Percentiles rank a stretch among this genome's conserved stretches.
phyloP scores from a whole-genome alignment of 2,113 vertebrate genomes.

The Neodontobutis hainanensis region DNA sequence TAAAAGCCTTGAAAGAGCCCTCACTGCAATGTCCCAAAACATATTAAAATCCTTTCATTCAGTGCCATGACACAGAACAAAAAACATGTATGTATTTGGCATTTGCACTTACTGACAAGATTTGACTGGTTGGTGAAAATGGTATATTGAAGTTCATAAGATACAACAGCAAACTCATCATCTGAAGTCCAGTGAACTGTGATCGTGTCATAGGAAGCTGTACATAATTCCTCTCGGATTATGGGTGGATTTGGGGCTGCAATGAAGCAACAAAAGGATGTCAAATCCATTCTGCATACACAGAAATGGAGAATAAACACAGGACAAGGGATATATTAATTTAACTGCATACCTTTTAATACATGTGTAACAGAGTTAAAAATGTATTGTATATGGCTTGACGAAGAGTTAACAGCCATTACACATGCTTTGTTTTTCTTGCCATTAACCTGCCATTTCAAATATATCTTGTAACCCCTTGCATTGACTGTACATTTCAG shows the following conservation, averaged over 20 bases:
- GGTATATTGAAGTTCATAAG: slow-evolving; percentile 96
- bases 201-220: slow-evolving; percentile 96
- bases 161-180: slow-evolving; percentile 95
- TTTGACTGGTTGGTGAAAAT: slow-evolving; percentile 97
- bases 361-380: too few species aligned
- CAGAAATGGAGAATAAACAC: slow-evolving; percentile 16
- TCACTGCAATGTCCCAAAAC: slow-evolving; percentile 20
- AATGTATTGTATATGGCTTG: too few species aligned
- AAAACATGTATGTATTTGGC: background rate
- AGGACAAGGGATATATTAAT: background rate
- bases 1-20: slow-evolving; percentile 13
- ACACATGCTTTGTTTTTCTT: slow-evolving; percentile 1
- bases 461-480: background rate
- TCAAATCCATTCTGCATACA: slow-evolving; percentile 11
- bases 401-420: too few species aligned
- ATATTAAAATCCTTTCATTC: slow-evolving; percentile 30
- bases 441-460: slow-evolving; percentile 12
- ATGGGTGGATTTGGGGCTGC: slow-evolving; percentile 92
- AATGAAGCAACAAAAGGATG: slow-evolving; percentile 42
- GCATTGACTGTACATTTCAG: background rate
- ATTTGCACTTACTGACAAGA: slow-evolving; percentile 90
- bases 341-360: too few species aligned
- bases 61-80: slow-evolving; percentile 23
- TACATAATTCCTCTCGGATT: slow-evolving; percentile 95
- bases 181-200: slow-evolving; percentile 98